These are phyloP conservation scores for Anhinga anhinga DNA, from an alignment of 2,113 vertebrate species.

Conservation along the genomic window DNA sequence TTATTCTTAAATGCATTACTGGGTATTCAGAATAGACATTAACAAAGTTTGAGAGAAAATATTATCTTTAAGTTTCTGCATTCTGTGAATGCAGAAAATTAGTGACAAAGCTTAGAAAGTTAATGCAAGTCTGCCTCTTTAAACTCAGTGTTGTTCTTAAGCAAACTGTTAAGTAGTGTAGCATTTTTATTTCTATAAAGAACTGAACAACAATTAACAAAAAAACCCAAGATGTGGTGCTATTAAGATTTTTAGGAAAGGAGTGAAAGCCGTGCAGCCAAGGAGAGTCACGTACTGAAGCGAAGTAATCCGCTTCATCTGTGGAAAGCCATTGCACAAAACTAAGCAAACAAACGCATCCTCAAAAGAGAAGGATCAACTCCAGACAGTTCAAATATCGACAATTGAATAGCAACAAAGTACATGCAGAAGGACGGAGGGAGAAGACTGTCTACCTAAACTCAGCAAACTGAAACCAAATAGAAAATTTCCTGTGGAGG, in stretches of 20 bases:
- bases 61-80: background rate
- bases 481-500: background rate
- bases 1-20: background rate
- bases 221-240: background rate
- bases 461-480: conserved; percentile 31
- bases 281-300: background rate
- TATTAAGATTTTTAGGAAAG: background rate
- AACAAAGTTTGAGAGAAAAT: background rate
- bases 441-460: background rate
- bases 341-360: background rate
- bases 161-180: background rate
- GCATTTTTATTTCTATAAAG: background rate
- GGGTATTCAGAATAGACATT: background rate
- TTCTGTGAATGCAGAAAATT: background rate
- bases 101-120: background rate
- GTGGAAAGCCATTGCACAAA: background rate
- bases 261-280: background rate
- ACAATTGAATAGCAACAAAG: background rate
- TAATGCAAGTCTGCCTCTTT: background rate
- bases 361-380: background rate
- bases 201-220: background rate
- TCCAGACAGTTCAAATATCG: background rate
- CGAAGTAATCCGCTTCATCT: background rate
- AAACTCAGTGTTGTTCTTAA: background rate
- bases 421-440: background rate